Evolutionary conservation across 1,140 invertebrate genomes (phyloP), one percentile per base, ranked within the genome.

Genomic region (Bombus polaris): DNA sequence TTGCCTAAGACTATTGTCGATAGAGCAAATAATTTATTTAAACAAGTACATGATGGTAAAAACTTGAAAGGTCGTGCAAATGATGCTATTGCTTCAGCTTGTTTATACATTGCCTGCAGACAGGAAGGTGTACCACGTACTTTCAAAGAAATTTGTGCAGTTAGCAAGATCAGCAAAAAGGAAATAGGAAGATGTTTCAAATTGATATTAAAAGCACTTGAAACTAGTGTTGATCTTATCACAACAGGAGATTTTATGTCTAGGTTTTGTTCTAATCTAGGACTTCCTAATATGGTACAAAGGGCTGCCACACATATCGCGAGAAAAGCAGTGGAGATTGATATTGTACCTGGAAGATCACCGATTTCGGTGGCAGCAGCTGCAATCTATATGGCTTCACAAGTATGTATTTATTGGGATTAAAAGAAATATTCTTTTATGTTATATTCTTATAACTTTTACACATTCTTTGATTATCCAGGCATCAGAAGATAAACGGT

Each of bases 371-470:
- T 99, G 4, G 98, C 99, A 1, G 99, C 99, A 59, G 99, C 99
- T 72, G 99, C 99, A 73, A 99, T 99, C 92, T 99, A 99, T 93
- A 99, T 99, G 99, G 99, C 99, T 2, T 99, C 98, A 66, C 98
- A 99, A 95, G 98, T 98, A 95, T 85, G 6, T 32, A 66, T 42
- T 62, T 6, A 59, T 74, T 74, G 0, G 28, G 15, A 47, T 32
- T 25, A 15, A 53, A 66, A 28, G n/a, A 66, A 80, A 86, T 85
- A 83, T 65, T 79, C 15, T 72, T 85, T 28, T 81, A 28, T n/a
- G 22, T 1, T 73, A n/a, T 59, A 62, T 72, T 75, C 57, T 71
- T 59, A 44, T 39, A 59, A 74, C 12, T 59, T 53, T 53, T 53
- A 44, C 1, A 22, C 28, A 70, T 81, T 82, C 75, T 35, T n/a